A percentile compares a stretch with the other conserved stretches of the same genome.
Conservation (phyloP, 2,888 invertebrate species). For the Cephus runcator region DNA sequence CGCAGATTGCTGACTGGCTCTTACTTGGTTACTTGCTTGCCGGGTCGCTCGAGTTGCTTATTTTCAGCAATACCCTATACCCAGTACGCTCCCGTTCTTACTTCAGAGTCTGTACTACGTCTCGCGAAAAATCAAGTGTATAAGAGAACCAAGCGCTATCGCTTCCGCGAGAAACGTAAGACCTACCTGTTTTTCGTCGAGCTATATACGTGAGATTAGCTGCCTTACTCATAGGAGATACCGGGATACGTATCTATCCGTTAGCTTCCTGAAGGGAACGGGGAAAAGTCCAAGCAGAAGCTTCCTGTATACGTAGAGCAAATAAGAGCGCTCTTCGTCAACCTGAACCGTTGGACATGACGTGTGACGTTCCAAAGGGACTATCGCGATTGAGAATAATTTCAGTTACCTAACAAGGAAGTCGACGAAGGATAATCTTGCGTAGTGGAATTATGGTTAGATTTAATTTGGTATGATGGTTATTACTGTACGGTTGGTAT, state of each 20-base stretch:
- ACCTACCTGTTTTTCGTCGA: not conserved
- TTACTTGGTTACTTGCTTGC: not conserved
- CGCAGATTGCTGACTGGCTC: conserved; percentile 33
- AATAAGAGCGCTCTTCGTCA: not conserved
- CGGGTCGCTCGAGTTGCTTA: not conserved
- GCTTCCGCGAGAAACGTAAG: not conserved
- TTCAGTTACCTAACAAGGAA: not conserved
- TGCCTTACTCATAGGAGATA: not conserved
- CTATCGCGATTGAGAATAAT: not conserved
- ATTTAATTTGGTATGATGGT: not conserved
- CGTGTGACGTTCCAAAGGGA: not conserved
- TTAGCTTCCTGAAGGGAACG: not conserved
- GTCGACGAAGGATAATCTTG: not conserved
- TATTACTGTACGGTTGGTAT: not conserved
- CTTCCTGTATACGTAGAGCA: not conserved
- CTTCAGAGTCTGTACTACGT: not conserved
- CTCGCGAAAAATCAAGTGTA: not conserved
- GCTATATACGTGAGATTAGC: not conserved
- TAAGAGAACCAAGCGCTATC: not conserved
- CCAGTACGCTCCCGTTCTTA: not conserved
- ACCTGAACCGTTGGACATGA: not conserved
- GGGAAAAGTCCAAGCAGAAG: not conserved
- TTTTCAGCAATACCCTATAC: not conserved
- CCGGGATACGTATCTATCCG: not conserved
- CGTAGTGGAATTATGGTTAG: not conserved